phyloP scores from a whole-genome alignment of 2,113 vertebrate species.

The Platycercus adscitus region DNA sequence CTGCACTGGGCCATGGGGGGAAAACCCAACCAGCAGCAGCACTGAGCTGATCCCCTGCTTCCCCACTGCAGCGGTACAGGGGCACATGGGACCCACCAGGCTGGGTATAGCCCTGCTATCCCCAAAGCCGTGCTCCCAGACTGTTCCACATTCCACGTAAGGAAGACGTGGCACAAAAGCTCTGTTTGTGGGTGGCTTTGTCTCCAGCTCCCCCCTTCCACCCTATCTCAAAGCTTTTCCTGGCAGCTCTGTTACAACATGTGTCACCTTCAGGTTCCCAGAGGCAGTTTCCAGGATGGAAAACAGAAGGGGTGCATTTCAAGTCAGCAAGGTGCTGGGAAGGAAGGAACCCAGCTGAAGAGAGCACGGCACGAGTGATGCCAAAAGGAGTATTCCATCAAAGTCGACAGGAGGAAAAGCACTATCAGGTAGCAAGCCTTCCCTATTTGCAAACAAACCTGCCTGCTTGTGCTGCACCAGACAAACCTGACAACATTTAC shows the following conservation, averaged over 20 bases:
- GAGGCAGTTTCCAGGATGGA: background rate
- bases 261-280: background rate
- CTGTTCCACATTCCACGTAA: background rate
- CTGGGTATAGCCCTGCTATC: background rate
- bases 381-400: background rate
- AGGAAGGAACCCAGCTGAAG: background rate
- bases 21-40: rapidly evolving
- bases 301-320: background rate
- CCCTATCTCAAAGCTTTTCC: background rate
- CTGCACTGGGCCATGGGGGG: rapidly evolving
- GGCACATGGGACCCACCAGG: rapidly evolving
- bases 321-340: background rate
- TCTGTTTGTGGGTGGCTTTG: background rate
- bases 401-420: background rate
- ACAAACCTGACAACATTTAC: background rate
- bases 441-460: background rate
- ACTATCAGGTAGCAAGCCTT: background rate
- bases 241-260: background rate
- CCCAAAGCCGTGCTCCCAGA: rapidly evolving
- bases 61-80: background rate
- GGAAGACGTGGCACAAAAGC: rapidly evolving
- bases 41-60: background rate
- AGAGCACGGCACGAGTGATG: background rate
- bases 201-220: background rate
- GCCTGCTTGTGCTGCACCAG: background rate